Evolutionary conservation across 2,797 vertebrate species (phyloP).

Genomic region (Peromyscus attwateri): DNA sequence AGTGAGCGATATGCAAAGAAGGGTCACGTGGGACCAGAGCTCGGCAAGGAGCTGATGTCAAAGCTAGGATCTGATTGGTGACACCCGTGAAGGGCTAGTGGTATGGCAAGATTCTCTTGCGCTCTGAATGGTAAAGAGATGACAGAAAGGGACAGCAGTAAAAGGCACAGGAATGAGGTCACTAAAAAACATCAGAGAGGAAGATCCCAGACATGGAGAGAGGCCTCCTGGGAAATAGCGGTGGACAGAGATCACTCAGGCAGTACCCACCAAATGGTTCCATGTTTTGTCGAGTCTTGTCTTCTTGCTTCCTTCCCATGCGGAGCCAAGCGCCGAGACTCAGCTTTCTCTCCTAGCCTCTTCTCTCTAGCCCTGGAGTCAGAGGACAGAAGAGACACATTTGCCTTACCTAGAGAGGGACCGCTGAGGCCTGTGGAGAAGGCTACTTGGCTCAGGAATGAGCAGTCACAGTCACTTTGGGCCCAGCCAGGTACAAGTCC

Average conservation of each 20-base stretch:
- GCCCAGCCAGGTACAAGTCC: neutral
- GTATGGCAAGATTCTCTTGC: neutral
- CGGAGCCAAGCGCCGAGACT: too few relatives aligned
- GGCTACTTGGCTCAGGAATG: neutral
- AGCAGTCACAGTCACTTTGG: neutral
- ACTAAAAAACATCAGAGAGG: neutral
- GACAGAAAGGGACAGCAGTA: too few relatives aligned
- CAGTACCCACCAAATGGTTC: neutral
- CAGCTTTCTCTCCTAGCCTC: neutral
- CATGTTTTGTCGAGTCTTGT: neutral
- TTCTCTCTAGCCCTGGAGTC: neutral
- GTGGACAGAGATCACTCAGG: neutral
- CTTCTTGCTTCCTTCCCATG: neutral
- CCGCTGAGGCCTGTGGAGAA: neutral
- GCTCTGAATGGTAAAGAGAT: neutral
- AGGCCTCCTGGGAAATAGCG: neutral
- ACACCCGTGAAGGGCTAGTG: neutral
- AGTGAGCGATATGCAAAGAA: fast-evolving
- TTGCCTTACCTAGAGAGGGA: neutral
- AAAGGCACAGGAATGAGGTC: neutral
- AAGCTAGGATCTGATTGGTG: neutral
- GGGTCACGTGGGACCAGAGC: neutral
- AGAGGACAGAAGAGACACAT: neutral
- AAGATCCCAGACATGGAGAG: neutral
- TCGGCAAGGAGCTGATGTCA: neutral